A percentile compares a stretch with the other conserved stretches of the same genome.
Evolutionary conservation across 2,797 vertebrate species (phyloP).

Genomic region (Lates japonicus): DNA sequence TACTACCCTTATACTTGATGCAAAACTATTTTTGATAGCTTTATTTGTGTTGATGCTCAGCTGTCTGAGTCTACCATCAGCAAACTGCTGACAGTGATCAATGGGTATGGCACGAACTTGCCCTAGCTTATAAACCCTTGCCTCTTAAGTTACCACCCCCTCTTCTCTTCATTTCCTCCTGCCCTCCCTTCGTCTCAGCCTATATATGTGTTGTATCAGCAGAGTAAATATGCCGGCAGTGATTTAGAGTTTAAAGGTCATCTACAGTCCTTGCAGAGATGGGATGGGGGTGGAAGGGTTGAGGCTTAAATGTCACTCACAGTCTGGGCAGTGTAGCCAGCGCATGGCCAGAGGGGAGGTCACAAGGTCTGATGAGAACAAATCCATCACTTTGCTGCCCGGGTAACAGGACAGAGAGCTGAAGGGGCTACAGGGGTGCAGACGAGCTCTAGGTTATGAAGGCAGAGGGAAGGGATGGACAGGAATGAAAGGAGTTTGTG

Average conservation of each 20-base stretch:
- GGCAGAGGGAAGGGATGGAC: slow-evolving; percentile 29
- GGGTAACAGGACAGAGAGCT: slow-evolving; percentile 59
- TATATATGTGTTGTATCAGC: slow-evolving; percentile 63
- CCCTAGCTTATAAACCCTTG: slow-evolving; percentile 41
- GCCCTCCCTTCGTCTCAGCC: slow-evolving; percentile 19
- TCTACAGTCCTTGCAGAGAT: slow-evolving; percentile 52
- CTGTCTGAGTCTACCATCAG: slow-evolving; percentile 38
- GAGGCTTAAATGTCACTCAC: slow-evolving; percentile 70
- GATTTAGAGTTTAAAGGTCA: slow-evolving; percentile 74
- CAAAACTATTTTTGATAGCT: slow-evolving; percentile 1
- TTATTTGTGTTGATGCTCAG: slow-evolving; percentile 20
- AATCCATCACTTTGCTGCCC: slow-evolving; percentile 79
- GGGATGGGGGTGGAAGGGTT: neutral
- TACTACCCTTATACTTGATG: neutral
- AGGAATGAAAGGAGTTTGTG: slow-evolving; percentile 48
- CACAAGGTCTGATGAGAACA: slow-evolving; percentile 78
- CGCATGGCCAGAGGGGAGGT: slow-evolving; percentile 65
- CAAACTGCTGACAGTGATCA: slow-evolving; percentile 58
- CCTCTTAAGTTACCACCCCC: slow-evolving; percentile 12
- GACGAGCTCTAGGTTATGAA: slow-evolving; percentile 43
- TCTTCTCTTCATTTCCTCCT: slow-evolving; percentile 26
- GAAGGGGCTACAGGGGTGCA: slow-evolving; percentile 46
- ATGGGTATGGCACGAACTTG: slow-evolving; percentile 41
- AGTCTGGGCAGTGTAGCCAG: slow-evolving; percentile 41
- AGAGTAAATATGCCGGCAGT: slow-evolving; percentile 64